These are phyloP conservation scores for Nasonia longicornis DNA, from an alignment of 1,140 invertebrate genomes.

Conservation along the genomic window DNA sequence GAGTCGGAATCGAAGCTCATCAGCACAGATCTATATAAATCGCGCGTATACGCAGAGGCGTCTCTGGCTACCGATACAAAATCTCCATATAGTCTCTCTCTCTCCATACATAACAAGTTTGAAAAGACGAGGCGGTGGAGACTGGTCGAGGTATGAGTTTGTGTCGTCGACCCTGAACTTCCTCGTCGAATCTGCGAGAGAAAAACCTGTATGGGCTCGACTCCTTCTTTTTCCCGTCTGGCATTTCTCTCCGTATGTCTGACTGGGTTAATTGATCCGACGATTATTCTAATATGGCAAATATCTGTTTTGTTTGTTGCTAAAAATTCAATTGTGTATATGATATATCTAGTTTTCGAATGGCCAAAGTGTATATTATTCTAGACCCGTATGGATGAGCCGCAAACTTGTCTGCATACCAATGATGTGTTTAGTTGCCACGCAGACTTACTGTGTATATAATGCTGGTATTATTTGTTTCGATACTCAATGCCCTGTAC, in stretches of 20 bases:
- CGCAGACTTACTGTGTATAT: no score
- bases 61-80: neutral
- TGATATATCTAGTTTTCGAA: no score
- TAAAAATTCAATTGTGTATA: no score
- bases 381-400: no score
- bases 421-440: no score
- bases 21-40: neutral
- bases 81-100: neutral
- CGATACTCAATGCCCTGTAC: no score
- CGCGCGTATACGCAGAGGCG: neutral
- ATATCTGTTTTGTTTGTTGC: no score
- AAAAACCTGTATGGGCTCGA: neutral
- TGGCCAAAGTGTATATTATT: no score
- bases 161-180: neutral
- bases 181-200: neutral
- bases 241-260: neutral
- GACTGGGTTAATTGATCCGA: no score
- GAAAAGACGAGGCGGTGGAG: neutral
- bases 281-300: no score
- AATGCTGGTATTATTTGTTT: no score
- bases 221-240: neutral
- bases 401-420: no score
- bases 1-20: neutral
- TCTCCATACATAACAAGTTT: neutral
- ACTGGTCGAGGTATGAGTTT: neutral